Evolutionary conservation across 2,113 vertebrate species (phyloP).

Genomic region (Conger conger): DNA sequence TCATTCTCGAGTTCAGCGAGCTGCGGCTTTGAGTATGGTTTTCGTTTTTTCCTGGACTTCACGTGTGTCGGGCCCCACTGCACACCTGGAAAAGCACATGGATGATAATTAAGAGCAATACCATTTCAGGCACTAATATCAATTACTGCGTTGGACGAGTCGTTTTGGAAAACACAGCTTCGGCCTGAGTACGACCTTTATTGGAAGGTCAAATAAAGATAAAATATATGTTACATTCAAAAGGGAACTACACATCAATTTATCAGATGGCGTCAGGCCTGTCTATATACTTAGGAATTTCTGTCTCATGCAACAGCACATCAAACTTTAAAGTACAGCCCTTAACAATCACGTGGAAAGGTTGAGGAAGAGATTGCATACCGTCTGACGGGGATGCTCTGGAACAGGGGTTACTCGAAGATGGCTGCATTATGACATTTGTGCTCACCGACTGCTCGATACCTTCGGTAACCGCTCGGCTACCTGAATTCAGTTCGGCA

Average conservation of each 20-base stretch:
- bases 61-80: constrained; percentile 84
- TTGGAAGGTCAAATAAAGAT: background rate
- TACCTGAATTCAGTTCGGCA: constrained; percentile 69
- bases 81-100: constrained; percentile 68
- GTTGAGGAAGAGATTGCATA: constrained; percentile 58
- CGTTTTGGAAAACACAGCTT: background rate
- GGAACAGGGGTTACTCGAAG: constrained; percentile 76
- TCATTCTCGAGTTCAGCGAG: constrained; percentile 91
- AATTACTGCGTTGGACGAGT: background rate
- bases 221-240: background rate
- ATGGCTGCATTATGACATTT: constrained; percentile 75
- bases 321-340: background rate
- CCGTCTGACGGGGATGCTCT: constrained; percentile 83
- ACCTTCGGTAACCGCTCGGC: constrained; percentile 69
- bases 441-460: constrained; percentile 79
- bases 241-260: background rate
- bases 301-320: background rate
- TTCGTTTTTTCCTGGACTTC: constrained; percentile 88
- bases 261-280: background rate
- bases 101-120: background rate
- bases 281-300: background rate
- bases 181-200: background rate
- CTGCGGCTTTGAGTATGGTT: constrained; percentile 90
- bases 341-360: background rate
- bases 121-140: background rate